Base-by-base conservation (phyloP, 2,797 vertebrate species). In the Pagetopsis macropterus region DNA sequence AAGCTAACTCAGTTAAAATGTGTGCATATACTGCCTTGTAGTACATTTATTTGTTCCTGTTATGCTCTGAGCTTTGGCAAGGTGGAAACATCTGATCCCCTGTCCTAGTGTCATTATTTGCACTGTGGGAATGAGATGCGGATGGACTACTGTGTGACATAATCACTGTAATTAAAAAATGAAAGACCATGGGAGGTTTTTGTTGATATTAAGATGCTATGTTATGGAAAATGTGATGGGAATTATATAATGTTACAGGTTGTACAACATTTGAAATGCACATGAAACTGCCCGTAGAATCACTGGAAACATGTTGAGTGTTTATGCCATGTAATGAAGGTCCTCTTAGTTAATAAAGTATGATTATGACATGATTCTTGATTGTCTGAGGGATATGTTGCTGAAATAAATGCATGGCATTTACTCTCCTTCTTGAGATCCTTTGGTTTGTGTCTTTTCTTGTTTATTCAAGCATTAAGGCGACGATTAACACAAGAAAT, bases 371-470 rank as follows among this genome's bases (percentile, higher is more conserved):
- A 68, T 83, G 57, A 78, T 73, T 79, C 52, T 60, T 72, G 72
- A 55, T 70, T 73, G 59, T 84, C 52, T 64, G 86, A 80, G 66
- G 73, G 66, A 81, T 81, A 66, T 92, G 89, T 87, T 82, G 83
- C 79, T 91, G 70, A 93, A 94, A 94, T 94, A 93, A 94, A 94
- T 70, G 90, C 91, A 94, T 92, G 91, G 79, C 82, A 87, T 93
- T 89, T 87, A 87, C 82, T 82, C 72, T 71, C 63, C 41, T 75
- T 73, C 63, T 67, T 56, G 55, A 61, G 19, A 54, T 33, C 55
- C 41, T 52, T 55, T 49, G 17, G 1, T 78, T 76, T 64, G 40
- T 84, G 60, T 88, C 16, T 72, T 76, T 74, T 65, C 23, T 56
- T 12, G 1, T 5, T 50, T 40, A 48, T 49, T 61, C 27, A 48